Conservation (phyloP, 2,797 vertebrate genomes). For the Scarus forsteni region DNA sequence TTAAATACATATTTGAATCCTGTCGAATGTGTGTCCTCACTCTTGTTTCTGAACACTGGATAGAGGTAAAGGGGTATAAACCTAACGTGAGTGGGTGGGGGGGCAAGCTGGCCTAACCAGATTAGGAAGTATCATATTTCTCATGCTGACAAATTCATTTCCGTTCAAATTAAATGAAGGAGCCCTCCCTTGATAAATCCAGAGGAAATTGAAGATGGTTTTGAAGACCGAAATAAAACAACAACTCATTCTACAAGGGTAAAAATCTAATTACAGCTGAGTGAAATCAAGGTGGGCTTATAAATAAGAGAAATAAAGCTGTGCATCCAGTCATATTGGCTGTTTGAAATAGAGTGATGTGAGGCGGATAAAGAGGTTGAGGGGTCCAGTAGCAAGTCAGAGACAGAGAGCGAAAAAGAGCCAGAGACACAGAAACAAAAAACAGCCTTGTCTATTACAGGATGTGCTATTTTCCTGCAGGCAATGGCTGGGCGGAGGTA, state of each 20-base stretch:
- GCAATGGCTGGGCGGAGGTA: constrained; percentile 58
- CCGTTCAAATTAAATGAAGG: constrained; percentile 72
- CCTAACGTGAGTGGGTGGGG: constrained; percentile 1
- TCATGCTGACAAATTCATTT: constrained; percentile 79
- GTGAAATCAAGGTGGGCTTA: constrained; percentile 55
- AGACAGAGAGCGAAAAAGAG: constrained; percentile 19
- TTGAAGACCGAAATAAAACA: constrained; percentile 67
- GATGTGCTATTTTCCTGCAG: constrained; percentile 67
- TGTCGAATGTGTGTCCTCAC: constrained; percentile 5
- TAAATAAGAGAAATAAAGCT: constrained; percentile 60
- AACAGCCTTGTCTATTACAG: constrained; percentile 52
- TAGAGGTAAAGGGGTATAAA: not conserved
- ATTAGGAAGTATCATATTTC: constrained; percentile 73
- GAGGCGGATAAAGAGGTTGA: constrained; percentile 26
- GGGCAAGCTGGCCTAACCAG: constrained; percentile 54
- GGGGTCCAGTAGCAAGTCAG: constrained; percentile 11
- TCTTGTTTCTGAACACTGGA: constrained; percentile 4
- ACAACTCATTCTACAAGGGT: constrained; percentile 43
- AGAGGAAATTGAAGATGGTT: constrained; percentile 70
- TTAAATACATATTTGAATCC: constrained; percentile 26
- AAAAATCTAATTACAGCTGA: constrained; percentile 66
- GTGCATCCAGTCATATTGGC: constrained; percentile 27
- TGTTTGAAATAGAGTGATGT: constrained; percentile 45
- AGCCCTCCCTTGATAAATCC: constrained; percentile 69
- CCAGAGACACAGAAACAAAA: constrained; percentile 39